phyloP scores from a whole-genome alignment of 2,797 vertebrate genomes.

The Choloepus didactylus region DNA sequence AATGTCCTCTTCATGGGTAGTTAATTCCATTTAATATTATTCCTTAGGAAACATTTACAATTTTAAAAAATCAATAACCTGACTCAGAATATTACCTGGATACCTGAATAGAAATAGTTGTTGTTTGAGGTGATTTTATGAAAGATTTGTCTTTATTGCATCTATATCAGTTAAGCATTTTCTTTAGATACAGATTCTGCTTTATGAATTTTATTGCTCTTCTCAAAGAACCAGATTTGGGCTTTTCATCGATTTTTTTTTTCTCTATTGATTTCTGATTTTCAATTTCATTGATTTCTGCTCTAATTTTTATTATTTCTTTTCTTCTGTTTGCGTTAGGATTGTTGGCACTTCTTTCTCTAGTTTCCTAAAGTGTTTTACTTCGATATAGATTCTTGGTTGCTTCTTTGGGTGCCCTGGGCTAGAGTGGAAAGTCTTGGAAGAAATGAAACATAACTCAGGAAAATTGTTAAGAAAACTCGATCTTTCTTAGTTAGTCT shows the following conservation, averaged over 20 bases:
- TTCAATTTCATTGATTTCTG: not conserved
- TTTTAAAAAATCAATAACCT: not conserved
- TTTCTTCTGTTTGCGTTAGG: not conserved
- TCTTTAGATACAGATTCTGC: not conserved
- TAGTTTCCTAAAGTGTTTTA: no score
- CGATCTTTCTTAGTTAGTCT: not conserved
- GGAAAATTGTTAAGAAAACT: fast-evolving
- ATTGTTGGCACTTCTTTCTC: not conserved
- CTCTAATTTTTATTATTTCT: not conserved
- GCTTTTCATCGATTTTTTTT: no score
- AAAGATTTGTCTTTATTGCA: fast-evolving
- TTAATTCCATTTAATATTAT: not conserved
- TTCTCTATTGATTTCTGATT: not conserved
- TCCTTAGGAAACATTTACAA: not conserved
- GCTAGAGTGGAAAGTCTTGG: not conserved
- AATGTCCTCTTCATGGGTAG: fast-evolving
- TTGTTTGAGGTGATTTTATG: fast-evolving
- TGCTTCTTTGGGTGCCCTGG: no score
- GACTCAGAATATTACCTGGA: no score
- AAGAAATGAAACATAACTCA: not conserved
- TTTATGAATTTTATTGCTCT: fast-evolving
- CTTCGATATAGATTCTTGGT: not conserved
- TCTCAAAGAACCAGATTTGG: not conserved
- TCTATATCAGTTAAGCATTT: fast-evolving
- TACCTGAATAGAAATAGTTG: fast-evolving